Base-by-base conservation (phyloP, 2,113 vertebrate species). In the Lophochroa leadbeateri region DNA sequence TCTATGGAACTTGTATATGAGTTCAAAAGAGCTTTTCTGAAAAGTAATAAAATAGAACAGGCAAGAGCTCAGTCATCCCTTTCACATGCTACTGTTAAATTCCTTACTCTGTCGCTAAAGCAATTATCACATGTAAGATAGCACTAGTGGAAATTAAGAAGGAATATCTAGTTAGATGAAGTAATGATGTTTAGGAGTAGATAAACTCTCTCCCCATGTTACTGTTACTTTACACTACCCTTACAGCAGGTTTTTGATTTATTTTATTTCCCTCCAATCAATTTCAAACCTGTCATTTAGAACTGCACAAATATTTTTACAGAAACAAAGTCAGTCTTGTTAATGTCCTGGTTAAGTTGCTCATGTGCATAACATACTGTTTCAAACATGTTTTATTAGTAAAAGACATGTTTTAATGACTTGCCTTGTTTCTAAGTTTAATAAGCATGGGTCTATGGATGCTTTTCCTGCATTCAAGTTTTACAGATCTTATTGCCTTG, bases 381-480 rank as follows among this genome's bases (percentile, higher is more conserved):
- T 92, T 69, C 64, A 87, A 57, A 47, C 28, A 61, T 5, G 25
- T 49, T 69, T 91, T 77, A 82, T 76, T 79, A 46, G 37, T 37
- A 83, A 85, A 90, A 85, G 13, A 44, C 19, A 53, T n/a, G 18
- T 11, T 94, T 88, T 88, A 88, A 88, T 28, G 41, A 33, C 39
- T 88, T 47, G 23, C 17, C 9, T 75, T 61, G 6, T 71, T 89
- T 49, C 65, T 79, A 78, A 88, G 64, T 63, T 44, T 57, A 44
- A 44, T 64, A 61, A 65, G 12, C 29, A 27, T 47, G 21, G 3
- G 46, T 19, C 75, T 49, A 28, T 24, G 11, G 6, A 77, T 29
- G 5, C 14, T 93, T 35, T 83, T 49, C 37, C 49, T 65, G 12
- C 35, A 17, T 63, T 77, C 16, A 35, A 11, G 10, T 79, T 92